phyloP scores from a whole-genome alignment of 2,888 invertebrate species.

The Napeogenes inachia region DNA sequence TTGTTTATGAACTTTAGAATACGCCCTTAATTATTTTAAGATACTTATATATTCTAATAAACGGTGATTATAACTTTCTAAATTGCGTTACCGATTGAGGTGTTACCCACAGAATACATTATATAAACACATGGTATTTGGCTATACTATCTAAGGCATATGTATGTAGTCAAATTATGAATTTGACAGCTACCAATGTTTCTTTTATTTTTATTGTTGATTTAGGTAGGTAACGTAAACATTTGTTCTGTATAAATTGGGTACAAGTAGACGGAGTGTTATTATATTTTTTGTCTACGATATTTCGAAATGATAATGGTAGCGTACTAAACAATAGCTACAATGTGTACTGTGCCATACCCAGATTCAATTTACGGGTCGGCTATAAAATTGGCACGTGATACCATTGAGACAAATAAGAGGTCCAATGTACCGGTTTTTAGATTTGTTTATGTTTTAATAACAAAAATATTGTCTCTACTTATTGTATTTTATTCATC shows the following conservation, averaged over 20 bases:
- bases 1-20: neutral
- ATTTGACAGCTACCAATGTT: no score
- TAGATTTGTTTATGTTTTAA: neutral
- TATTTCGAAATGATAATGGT: neutral
- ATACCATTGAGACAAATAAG: slow-evolving; percentile 66
- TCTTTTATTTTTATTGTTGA: no score
- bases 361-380: slow-evolving; percentile 72
- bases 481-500: neutral
- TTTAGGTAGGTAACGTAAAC: no score
- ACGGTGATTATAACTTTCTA: no score
- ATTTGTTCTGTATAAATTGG: no score
- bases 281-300: neutral
- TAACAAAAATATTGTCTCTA: neutral
- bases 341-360: slow-evolving; percentile 47
- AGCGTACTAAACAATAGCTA: slow-evolving; percentile 24
- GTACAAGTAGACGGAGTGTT: neutral
- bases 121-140: no score
- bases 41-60: no score
- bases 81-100: no score
- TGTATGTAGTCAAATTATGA: no score
- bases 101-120: no score
- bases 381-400: slow-evolving; percentile 75
- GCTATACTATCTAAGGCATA: no score
- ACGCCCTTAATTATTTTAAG: neutral
- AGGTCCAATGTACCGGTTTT: slow-evolving; percentile 40